These are phyloP conservation scores for Darevskia mixta DNA, from an alignment of 2,797 vertebrate species.

Conservation along the genomic window DNA sequence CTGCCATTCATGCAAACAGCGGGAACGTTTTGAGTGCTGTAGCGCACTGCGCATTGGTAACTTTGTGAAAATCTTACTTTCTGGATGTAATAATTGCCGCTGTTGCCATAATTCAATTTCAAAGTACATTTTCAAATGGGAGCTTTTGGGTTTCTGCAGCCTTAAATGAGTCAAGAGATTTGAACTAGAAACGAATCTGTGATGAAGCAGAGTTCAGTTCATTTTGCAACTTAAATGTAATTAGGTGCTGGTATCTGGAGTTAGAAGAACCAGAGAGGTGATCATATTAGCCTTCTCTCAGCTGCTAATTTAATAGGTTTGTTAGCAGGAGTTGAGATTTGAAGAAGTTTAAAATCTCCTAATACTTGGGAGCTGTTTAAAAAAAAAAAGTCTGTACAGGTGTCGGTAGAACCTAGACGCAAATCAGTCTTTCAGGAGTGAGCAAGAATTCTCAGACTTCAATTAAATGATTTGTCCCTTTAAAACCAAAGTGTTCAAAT, in stretches of 20 bases:
- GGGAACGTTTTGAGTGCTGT: neutral
- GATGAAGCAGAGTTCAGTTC: neutral
- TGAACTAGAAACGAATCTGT: neutral
- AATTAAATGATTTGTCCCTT: neutral
- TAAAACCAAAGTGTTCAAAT: neutral
- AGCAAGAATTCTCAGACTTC: neutral
- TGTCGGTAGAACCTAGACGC: neutral
- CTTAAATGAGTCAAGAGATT: neutral
- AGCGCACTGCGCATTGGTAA: neutral
- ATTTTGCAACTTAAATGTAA: neutral
- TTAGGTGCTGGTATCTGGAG: neutral
- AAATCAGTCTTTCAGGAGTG: neutral
- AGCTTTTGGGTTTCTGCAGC: neutral
- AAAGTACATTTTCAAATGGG: neutral
- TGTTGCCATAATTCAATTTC: neutral
- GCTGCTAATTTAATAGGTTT: neutral
- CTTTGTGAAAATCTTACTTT: neutral
- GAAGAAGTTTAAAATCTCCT: neutral
- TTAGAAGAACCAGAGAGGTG: neutral
- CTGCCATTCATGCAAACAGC: neutral
- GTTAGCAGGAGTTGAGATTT: neutral
- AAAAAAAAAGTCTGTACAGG: neutral
- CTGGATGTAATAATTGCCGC: neutral
- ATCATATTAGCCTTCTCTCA: neutral
- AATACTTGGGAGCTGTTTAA: neutral